Evolutionary conservation across 2,888 invertebrate genomes (phyloP).

Genomic region (Drosophila acutilabella): DNA sequence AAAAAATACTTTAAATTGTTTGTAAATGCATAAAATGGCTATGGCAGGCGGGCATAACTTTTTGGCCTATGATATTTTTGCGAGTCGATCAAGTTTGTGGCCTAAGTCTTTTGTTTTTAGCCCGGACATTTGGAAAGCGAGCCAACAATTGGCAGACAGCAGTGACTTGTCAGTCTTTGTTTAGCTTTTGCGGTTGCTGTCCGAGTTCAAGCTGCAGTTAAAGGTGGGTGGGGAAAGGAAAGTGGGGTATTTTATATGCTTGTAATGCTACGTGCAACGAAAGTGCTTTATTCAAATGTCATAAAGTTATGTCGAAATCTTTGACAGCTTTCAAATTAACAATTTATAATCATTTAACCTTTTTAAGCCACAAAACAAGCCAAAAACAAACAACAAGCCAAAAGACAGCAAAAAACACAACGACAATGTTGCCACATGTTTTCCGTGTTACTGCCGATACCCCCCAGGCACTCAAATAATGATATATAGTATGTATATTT

Average conservation of each 20-base stretch:
- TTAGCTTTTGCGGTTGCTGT: conserved; percentile 1
- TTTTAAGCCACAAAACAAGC: conserved; percentile 12
- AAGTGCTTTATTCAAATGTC: conserved; percentile 65
- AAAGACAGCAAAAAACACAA: conserved; percentile 3
- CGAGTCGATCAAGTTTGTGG: conserved; percentile 51
- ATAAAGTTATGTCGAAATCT: conserved; percentile 54
- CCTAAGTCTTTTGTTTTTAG: conserved; percentile 56
- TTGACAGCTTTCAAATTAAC: conserved; percentile 66
- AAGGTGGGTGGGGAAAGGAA: conserved; percentile 12
- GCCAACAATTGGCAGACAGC: conserved; percentile 40
- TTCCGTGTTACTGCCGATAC: conserved; percentile 35
- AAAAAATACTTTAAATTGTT: conserved; percentile 73
- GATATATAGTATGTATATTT: conserved; percentile 19
- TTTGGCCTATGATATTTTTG: conserved; percentile 60
- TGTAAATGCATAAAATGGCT: conserved; percentile 67
- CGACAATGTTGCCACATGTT: conserved; percentile 33
- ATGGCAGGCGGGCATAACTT: conserved; percentile 34
- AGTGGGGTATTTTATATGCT: conserved; percentile 14
- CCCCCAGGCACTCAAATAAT: conserved; percentile 51
- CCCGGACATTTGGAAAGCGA: conserved; percentile 44
- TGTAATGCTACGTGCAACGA: conserved; percentile 42
- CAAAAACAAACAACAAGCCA: conserved; percentile 9
- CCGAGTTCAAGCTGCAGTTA: not conserved
- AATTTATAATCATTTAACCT: conserved; percentile 72
- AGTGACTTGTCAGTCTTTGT: conserved; percentile 4